Evolutionary conservation across 2,113 vertebrate genomes (phyloP).

Genomic region (Falco punctatus): DNA sequence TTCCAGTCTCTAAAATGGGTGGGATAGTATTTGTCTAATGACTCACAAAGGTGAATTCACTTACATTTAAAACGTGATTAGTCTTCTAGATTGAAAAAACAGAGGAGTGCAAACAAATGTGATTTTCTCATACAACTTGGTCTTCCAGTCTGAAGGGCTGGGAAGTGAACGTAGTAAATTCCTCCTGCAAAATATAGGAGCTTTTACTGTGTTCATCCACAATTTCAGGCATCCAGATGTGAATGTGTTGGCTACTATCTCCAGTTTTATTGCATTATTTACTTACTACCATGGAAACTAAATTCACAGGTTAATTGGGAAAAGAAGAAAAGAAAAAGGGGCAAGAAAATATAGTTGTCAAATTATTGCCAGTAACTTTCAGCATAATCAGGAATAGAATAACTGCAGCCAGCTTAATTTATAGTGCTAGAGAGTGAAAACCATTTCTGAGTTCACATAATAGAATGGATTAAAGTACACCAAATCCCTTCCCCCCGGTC

Average conservation of each 20-base stretch:
- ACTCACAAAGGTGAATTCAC: neutral
- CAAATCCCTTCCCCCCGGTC: constrained; percentile 43
- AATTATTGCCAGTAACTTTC: constrained; percentile 43
- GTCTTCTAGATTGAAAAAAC: neutral
- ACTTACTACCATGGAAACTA: neutral
- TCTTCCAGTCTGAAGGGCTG: neutral
- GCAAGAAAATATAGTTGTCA: constrained; percentile 11
- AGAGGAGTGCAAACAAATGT: neutral
- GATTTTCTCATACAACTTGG: neutral
- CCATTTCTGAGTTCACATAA: constrained; percentile 48
- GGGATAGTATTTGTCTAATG: neutral
- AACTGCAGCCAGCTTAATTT: constrained; percentile 40
- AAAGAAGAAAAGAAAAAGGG: neutral
- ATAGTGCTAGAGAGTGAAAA: constrained; percentile 26
- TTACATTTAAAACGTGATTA: neutral
- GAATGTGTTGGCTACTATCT: neutral
- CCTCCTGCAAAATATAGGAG: neutral
- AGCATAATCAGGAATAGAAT: constrained; percentile 45
- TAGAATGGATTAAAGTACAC: constrained; percentile 56
- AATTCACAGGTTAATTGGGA: neutral
- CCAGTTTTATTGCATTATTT: neutral
- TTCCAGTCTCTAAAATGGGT: neutral
- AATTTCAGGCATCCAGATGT: neutral
- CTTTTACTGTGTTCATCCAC: neutral
- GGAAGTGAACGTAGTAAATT: neutral